A percentile compares a stretch with the other conserved stretches of the same genome.
These are phyloP conservation scores for Gymnopithys bicolor DNA, from an alignment of 2,797 vertebrate species.

Conservation along the genomic window DNA sequence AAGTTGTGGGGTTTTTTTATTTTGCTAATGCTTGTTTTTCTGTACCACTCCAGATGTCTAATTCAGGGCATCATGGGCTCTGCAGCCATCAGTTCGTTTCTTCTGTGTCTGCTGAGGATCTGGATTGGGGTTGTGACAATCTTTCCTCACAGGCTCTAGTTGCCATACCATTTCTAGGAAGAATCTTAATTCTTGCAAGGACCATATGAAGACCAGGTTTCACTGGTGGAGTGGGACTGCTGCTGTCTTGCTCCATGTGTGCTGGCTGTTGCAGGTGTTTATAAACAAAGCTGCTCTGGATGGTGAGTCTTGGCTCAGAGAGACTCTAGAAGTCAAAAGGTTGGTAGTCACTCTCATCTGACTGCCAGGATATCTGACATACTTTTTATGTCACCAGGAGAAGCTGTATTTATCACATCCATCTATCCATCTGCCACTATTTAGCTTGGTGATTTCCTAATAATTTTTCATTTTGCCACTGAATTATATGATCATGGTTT, in stretches of 20 bases:
- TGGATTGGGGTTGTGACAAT: background rate
- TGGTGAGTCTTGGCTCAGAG: background rate
- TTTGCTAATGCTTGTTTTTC: background rate
- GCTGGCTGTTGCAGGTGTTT: background rate
- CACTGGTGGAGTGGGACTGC: background rate
- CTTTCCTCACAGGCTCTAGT: background rate
- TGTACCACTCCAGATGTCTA: background rate
- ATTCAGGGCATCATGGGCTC: fast-evolving
- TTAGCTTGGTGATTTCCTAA: background rate
- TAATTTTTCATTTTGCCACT: background rate
- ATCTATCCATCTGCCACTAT: background rate
- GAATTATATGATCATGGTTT: background rate
- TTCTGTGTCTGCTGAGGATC: background rate
- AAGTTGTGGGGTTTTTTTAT: background rate
- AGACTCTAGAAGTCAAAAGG: background rate
- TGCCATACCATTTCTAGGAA: background rate
- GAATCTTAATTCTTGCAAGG: background rate
- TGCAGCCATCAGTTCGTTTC: background rate
- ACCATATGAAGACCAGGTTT: background rate
- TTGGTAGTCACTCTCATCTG: background rate
- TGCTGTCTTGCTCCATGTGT: background rate
- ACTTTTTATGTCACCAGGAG: background rate
- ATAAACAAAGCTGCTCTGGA: background rate
- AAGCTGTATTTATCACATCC: background rate
- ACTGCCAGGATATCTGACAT: background rate